phyloP scores from a whole-genome alignment of 2,888 invertebrate genomes.

The Opisthograptis luteolata region DNA sequence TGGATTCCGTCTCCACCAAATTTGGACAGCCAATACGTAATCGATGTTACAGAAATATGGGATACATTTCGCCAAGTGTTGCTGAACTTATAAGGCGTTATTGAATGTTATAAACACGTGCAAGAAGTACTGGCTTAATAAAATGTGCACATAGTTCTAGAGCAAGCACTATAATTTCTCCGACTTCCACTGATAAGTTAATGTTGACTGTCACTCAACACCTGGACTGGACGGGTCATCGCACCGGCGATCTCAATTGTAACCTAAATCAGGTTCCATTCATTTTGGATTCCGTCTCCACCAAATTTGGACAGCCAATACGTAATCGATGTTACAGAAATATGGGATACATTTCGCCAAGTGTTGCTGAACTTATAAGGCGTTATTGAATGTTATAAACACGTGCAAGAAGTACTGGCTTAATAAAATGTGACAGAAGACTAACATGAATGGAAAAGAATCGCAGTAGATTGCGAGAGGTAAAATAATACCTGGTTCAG shows the following conservation, averaged over 20 bases:
- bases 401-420: neutral
- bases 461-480: neutral
- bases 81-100: constrained; percentile 47
- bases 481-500: no score
- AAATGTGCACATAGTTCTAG: constrained; percentile 1
- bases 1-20: constrained; percentile 51
- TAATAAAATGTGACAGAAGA: neutral
- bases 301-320: constrained; percentile 59
- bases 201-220: constrained; percentile 70
- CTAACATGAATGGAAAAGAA: neutral
- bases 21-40: constrained; percentile 58
- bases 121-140: neutral
- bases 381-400: constrained; percentile 44
- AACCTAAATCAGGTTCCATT: constrained; percentile 57
- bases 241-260: constrained; percentile 50
- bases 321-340: constrained; percentile 53
- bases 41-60: constrained; percentile 49
- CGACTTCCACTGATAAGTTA: constrained; percentile 69
- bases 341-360: constrained; percentile 44
- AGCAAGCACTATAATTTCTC: constrained; percentile 61
- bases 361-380: constrained; percentile 41
- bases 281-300: constrained; percentile 50
- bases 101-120: constrained; percentile 28
- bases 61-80: constrained; percentile 43
- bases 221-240: constrained; percentile 76